Percentiles rank a stretch among this genome's conserved stretches.
These are phyloP conservation scores for Salvelinus sp. DNA, from an alignment of 2,113 vertebrate genomes.

Conservation along the genomic window DNA sequence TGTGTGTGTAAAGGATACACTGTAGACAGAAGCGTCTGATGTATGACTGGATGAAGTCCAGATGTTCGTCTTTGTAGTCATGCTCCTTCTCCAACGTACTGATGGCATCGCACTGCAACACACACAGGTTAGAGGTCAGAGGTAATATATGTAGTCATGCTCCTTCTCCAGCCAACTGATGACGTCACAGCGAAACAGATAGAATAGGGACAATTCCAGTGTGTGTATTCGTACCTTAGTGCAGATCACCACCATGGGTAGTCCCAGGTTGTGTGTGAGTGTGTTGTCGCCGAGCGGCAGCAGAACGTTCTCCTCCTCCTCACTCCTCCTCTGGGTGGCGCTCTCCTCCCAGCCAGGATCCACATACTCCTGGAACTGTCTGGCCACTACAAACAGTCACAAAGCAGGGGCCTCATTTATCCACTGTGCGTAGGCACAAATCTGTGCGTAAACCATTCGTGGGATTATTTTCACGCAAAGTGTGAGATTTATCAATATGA, in stretches of 20 bases:
- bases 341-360: slow-evolving; percentile 92
- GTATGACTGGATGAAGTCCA: slow-evolving; percentile 97
- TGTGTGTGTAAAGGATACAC: slow-evolving; percentile 86
- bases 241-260: slow-evolving; percentile 95
- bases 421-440: not conserved
- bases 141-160: slow-evolving; percentile 3
- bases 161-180: not conserved
- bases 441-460: too few species aligned
- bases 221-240: slow-evolving; percentile 84
- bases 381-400: slow-evolving; percentile 78
- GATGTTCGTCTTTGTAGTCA: slow-evolving; percentile 98
- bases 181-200: not conserved
- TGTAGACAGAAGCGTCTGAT: slow-evolving; percentile 95
- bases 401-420: not conserved
- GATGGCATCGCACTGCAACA: too few species aligned
- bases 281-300: slow-evolving; percentile 94
- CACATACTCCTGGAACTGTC: slow-evolving; percentile 96
- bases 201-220: not conserved
- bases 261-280: slow-evolving; percentile 93
- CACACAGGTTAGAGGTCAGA: too few species aligned
- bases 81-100: slow-evolving; percentile 53
- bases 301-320: slow-evolving; percentile 88
- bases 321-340: slow-evolving; percentile 90
- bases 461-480: too few species aligned
- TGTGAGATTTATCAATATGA: too few species aligned